Percentiles rank a stretch among this genome's conserved stretches.
These are phyloP conservation scores for Lagorchestes hirsutus DNA, from an alignment of 2,797 vertebrate species.

Conservation along the genomic window DNA sequence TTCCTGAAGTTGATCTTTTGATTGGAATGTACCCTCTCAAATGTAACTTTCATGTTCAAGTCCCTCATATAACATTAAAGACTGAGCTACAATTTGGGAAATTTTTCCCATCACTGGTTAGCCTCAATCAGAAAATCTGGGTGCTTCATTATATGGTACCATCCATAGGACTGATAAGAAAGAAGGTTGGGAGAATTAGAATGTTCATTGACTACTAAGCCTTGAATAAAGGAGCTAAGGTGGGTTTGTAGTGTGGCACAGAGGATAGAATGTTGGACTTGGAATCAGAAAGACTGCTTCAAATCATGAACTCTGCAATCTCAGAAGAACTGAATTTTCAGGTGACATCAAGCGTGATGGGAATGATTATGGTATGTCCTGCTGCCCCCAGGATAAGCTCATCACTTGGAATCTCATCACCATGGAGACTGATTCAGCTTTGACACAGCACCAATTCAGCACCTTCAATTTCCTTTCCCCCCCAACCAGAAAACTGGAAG, in stretches of 20 bases:
- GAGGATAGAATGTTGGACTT: not conserved
- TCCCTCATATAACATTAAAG: not conserved
- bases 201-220: not conserved
- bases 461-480: not conserved
- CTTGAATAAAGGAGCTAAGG: not conserved
- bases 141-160: not conserved
- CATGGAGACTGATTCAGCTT: not conserved
- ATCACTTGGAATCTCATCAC: not conserved
- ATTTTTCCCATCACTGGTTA: not conserved
- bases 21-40: not conserved
- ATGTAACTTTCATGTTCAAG: not conserved
- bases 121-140: not conserved
- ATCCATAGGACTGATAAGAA: not conserved
- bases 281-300: not conserved
- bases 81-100: not conserved
- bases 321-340: not conserved
- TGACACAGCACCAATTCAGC: not conserved
- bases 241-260: not conserved
- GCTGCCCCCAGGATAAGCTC: not conserved
- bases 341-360: not conserved
- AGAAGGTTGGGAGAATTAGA: not conserved
- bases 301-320: not conserved
- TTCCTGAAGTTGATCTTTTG: not conserved
- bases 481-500: not conserved
- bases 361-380: not conserved